phyloP scores from a whole-genome alignment of 2,888 invertebrate genomes.

The Cantharis rufa region DNA sequence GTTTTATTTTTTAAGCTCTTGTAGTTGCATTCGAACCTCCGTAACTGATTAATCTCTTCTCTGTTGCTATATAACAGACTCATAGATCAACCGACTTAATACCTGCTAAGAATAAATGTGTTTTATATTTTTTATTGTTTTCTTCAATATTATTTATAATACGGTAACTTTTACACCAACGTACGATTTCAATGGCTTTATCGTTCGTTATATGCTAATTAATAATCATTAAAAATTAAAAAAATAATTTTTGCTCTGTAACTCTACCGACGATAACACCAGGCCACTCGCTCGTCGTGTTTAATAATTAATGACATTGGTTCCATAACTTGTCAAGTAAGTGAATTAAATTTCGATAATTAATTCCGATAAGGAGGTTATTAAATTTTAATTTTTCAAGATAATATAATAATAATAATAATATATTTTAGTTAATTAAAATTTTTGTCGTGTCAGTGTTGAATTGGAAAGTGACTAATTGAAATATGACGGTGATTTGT shows the following conservation, averaged over 20 bases:
- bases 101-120: constrained; percentile 20
- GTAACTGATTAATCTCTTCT: constrained; percentile 18
- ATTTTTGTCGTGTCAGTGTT: background rate
- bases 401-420: background rate
- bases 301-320: background rate
- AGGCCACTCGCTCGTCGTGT: too few relatives aligned
- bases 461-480: background rate
- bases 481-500: background rate
- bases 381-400: background rate
- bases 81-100: constrained; percentile 19
- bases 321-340: background rate
- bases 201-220: background rate
- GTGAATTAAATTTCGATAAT: background rate
- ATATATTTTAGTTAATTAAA: background rate
- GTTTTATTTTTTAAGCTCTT: background rate
- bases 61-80: constrained; percentile 4
- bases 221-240: background rate
- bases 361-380: background rate
- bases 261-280: too few relatives aligned
- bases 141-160: constrained; percentile 4
- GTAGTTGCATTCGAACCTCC: constrained; percentile 6
- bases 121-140: constrained; percentile 8
- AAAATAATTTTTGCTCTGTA: background rate
- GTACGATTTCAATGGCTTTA: background rate
- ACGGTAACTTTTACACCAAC: background rate